phyloP scores from a whole-genome alignment of 1,140 invertebrate genomes.

The Bombus picipes region DNA sequence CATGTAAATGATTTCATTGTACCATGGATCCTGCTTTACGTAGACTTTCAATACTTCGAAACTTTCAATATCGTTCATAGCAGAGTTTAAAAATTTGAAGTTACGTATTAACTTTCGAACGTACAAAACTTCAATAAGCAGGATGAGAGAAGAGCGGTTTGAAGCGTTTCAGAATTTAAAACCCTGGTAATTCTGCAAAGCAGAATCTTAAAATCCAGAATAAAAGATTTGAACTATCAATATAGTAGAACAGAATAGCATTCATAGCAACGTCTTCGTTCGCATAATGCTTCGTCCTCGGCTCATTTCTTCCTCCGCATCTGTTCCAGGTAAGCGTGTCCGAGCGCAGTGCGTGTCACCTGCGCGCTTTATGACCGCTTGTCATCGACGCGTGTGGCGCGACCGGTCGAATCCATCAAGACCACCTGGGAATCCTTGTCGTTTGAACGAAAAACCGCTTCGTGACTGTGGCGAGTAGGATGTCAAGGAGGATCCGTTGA shows the following conservation, averaged over 20 bases:
- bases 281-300: neutral
- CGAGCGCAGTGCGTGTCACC: slow-evolving; percentile 23
- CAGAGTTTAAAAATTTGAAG: neutral
- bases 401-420: slow-evolving; percentile 25
- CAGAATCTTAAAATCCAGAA: too few relatives aligned
- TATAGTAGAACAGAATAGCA: neutral
- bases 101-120: too few relatives aligned
- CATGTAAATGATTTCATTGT: too few relatives aligned
- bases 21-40: too few relatives aligned
- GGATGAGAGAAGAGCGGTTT: too few relatives aligned
- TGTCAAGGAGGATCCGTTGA: slow-evolving; percentile 26
- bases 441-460: neutral
- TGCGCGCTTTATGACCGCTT: slow-evolving; percentile 29
- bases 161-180: too few relatives aligned
- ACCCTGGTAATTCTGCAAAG: too few relatives aligned
- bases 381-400: slow-evolving; percentile 35
- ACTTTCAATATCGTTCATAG: too few relatives aligned
- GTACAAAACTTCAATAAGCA: neutral
- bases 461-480: neutral
- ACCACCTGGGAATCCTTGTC: neutral
- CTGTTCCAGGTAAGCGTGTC: slow-evolving; percentile 54
- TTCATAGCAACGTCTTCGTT: neutral
- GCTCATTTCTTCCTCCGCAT: slow-evolving; percentile 3
- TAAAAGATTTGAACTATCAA: neutral
- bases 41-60: too few relatives aligned